Base-by-base conservation (phyloP, 1,140 invertebrate genomes). In the Leptestheria dahalacensis region DNA sequence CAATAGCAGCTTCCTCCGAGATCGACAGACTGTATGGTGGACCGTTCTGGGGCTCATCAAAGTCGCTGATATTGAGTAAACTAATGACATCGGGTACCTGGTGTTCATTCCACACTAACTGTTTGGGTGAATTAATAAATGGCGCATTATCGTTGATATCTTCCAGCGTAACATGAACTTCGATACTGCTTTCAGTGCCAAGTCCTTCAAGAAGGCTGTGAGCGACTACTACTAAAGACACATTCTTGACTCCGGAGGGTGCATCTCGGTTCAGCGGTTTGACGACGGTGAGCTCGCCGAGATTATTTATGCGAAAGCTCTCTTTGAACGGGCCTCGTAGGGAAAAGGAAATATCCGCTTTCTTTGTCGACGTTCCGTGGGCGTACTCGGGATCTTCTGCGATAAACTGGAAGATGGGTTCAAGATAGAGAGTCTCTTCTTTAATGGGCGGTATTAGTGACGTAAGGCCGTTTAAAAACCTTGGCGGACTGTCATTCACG, bases 61-160 rank as follows among this genome's bases (percentile, higher is more conserved):
- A 80, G 71, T 94, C 91, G 11, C 82, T 82, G 0, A 91, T 91
- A 4, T 75, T 79, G 1, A 91, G 69, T 20, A 75, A 72, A 0
- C 80, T 82, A 41, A 91, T 85, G 24, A 75, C 74, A 0, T 28
- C 53, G 11, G 28, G 26, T 0, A 81, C 84, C 62, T 82, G 77
- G 68, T 88, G 88, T 73, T 91, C 88, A 60, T 78, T 73, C 86
- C 87, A 91, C 24, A 89, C 80, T 0, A 90, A n/a, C n/a, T n/a
- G n/a, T n/a, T n/a, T n/a, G 0, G 76, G 15, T n/a, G n/a, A n/a
- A n/a, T n/a, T n/a, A n/a, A n/a, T n/a, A n/a, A 82, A 86, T 0
- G 91, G 90, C 0, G 84, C 84, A 72, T 93, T 93, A 67, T 94
- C 90, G 67, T 93, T 94, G 56, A 91, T 88, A 66, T 93, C 89